phyloP scores from a whole-genome alignment of 2,888 invertebrate species.

The Drosophila flavopinicola region DNA sequence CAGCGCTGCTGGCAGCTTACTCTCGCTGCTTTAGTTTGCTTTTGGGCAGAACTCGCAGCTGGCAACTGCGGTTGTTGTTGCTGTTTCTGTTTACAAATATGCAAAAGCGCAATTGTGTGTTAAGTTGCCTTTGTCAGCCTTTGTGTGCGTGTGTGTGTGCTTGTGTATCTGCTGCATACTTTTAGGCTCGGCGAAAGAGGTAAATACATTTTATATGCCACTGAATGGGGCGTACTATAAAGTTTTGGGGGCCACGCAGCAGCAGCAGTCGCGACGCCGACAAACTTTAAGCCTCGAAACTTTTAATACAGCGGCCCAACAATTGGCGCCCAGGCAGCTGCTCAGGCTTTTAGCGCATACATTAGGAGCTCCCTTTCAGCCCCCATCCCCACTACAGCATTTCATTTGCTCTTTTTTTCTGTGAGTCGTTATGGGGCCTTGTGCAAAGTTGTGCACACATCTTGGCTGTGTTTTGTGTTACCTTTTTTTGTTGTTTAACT shows the following conservation, averaged over 20 bases:
- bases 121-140: slow-evolving; percentile 58
- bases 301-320: slow-evolving; percentile 70
- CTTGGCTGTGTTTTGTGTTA: slow-evolving; percentile 49
- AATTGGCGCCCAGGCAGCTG: slow-evolving; percentile 55
- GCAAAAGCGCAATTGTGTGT: slow-evolving; percentile 80
- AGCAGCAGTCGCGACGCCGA: slow-evolving; percentile 22
- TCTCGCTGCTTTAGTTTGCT: slow-evolving; percentile 31
- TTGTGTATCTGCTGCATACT: slow-evolving; percentile 47
- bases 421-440: slow-evolving; percentile 23
- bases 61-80: slow-evolving; percentile 6
- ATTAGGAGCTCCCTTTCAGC: slow-evolving; percentile 40
- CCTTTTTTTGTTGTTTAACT: slow-evolving; percentile 49
- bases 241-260: slow-evolving; percentile 52
- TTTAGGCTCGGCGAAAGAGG: slow-evolving; percentile 60
- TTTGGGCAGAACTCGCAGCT: slow-evolving; percentile 20
- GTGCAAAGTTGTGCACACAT: slow-evolving; percentile 50
- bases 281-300: slow-evolving; percentile 73
- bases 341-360: slow-evolving; percentile 69
- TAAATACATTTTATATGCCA: slow-evolving; percentile 63
- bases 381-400: not conserved
- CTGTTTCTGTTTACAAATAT: slow-evolving; percentile 63
- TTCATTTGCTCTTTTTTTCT: not conserved
- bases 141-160: slow-evolving; percentile 15
- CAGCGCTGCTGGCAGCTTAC: slow-evolving; percentile 22
- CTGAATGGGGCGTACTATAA: slow-evolving; percentile 21